Percentiles rank a stretch among this genome's conserved stretches.
Evolutionary conservation across 2,888 invertebrate species (phyloP).

Genomic region (Pachliopta kotzebuea): DNA sequence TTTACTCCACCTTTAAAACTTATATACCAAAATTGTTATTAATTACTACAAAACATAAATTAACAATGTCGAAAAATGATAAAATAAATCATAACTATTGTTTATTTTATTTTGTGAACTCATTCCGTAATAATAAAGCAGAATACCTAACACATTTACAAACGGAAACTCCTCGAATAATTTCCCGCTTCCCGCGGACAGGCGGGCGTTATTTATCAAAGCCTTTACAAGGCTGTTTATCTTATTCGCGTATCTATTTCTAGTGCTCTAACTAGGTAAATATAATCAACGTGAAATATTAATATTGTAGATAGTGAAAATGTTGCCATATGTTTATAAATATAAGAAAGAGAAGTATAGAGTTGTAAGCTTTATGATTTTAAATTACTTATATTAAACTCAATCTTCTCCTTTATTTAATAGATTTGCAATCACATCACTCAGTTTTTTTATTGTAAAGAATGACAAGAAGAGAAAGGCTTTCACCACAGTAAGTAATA

Average conservation of each 20-base stretch:
- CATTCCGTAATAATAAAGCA: constrained; percentile 9
- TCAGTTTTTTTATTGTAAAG: no score
- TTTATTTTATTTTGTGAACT: not conserved
- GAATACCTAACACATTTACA: constrained; percentile 3
- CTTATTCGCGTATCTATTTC: constrained; percentile 7
- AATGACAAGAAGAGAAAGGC: no score
- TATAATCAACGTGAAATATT: not conserved
- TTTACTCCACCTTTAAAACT: no score
- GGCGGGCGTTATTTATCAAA: constrained; percentile 14
- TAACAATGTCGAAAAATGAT: no score
- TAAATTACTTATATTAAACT: no score
- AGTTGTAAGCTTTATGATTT: no score
- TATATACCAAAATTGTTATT: no score
- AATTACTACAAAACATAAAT: no score
- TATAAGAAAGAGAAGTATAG: no score
- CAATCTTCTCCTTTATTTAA: no score
- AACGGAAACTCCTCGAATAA: constrained; percentile 12
- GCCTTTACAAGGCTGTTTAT: constrained; percentile 8
- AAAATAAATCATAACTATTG: not conserved
- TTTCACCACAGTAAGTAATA: no score
- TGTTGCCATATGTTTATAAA: not conserved
- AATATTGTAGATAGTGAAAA: not conserved
- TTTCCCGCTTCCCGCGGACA: constrained; percentile 1
- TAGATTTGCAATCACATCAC: no score
- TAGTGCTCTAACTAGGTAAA: not conserved